Conservation (phyloP, 2,113 vertebrate species). For the Ceratotherium simum region DNA sequence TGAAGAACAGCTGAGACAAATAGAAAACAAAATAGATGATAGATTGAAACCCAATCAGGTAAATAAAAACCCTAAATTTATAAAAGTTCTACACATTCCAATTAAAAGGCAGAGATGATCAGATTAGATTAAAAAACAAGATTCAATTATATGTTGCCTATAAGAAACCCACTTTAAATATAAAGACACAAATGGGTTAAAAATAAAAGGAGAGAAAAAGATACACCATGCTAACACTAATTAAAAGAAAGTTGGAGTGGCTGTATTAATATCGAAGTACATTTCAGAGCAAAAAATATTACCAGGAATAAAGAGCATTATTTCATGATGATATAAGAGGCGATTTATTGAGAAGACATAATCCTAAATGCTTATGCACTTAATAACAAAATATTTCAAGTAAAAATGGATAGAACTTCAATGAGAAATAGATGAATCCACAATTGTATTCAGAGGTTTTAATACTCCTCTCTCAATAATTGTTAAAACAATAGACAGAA, state of each 20-base stretch:
- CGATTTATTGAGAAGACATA: slow-evolving; percentile 7
- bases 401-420: slow-evolving; percentile 26
- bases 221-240: not conserved
- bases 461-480: slow-evolving; percentile 10
- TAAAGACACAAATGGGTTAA: slow-evolving; percentile 31
- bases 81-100: not conserved
- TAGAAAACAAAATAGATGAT: not conserved
- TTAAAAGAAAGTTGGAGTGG: not conserved
- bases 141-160: not conserved
- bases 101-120: slow-evolving; percentile 18
- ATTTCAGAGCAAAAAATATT: slow-evolving; percentile 52
- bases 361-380: not conserved
- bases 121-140: not conserved
- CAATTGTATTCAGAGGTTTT: not conserved
- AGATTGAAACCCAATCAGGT: slow-evolving; percentile 19
- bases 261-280: slow-evolving; percentile 2
- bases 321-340: slow-evolving; percentile 51
- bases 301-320: not conserved
- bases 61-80: slow-evolving; percentile 24
- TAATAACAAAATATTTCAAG: not conserved
- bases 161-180: slow-evolving; percentile 4
- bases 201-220: slow-evolving; percentile 31
- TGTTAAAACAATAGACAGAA: slow-evolving; percentile 13
- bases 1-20: slow-evolving; percentile 16
- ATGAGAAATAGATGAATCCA: slow-evolving; percentile 24